Evolutionary conservation across 2,888 invertebrate genomes (phyloP).

Genomic region (Pinctada fucata): DNA sequence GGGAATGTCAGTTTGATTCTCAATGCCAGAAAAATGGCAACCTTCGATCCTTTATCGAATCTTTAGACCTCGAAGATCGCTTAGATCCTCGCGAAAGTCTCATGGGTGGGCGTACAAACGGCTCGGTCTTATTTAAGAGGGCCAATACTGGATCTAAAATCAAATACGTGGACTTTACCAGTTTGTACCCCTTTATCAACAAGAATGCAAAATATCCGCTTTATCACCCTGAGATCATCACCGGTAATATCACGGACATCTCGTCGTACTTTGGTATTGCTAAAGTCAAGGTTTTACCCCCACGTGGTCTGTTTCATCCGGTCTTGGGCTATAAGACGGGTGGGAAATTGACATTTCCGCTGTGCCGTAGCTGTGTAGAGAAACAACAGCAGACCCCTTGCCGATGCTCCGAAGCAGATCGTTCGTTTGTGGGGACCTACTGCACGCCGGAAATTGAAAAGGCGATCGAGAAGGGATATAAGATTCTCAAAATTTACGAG

Average conservation of each 20-base stretch:
- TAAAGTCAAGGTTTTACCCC: constrained; percentile 48
- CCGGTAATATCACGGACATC: constrained; percentile 45
- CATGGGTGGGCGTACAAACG: too few relatives aligned
- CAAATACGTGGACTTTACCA: constrained; percentile 53
- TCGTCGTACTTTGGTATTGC: constrained; percentile 20
- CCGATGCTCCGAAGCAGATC: constrained; percentile 40
- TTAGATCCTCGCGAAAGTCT: constrained; percentile 8
- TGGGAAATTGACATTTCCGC: constrained; percentile 68
- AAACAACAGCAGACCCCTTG: too few relatives aligned
- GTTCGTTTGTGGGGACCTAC: constrained; percentile 67
- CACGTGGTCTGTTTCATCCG: constrained; percentile 63
- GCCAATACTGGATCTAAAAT: constrained; percentile 32
- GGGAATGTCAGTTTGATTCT: too few relatives aligned
- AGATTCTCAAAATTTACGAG: too few relatives aligned
- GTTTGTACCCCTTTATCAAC: constrained; percentile 61
- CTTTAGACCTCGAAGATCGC: constrained; percentile 1
- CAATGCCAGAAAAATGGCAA: too few relatives aligned
- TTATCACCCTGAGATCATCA: too few relatives aligned
- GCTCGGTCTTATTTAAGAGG: background rate
- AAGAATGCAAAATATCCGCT: constrained; percentile 55
- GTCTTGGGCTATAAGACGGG: constrained; percentile 38
- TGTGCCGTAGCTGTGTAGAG: constrained; percentile 65
- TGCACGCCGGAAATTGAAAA: constrained; percentile 37
- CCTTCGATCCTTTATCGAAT: background rate
- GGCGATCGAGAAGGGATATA: too few relatives aligned